Percentiles rank a stretch among this genome's conserved stretches.
Evolutionary conservation across 2,797 vertebrate genomes (phyloP).

Genomic region (Pangasius larnaudii): DNA sequence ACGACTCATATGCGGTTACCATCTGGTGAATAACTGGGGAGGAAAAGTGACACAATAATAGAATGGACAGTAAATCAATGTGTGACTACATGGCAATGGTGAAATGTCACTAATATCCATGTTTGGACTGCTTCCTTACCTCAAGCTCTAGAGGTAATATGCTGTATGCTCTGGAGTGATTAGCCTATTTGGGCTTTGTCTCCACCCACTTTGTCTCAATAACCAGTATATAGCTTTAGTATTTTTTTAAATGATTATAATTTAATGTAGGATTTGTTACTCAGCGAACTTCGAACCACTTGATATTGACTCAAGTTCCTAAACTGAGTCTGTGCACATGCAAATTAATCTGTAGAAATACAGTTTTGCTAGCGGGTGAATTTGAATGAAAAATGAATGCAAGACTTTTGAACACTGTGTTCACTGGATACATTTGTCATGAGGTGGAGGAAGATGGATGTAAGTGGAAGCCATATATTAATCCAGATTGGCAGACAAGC

Average conservation of each 20-base stretch:
- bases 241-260: not conserved
- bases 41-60: not conserved
- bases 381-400: not conserved
- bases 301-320: not conserved
- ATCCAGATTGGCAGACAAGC: not conserved
- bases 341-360: constrained; percentile 5
- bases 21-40: not conserved
- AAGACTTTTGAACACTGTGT: not conserved
- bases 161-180: not conserved
- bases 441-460: not conserved
- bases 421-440: not conserved
- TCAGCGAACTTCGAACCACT: not conserved
- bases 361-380: constrained; percentile 15
- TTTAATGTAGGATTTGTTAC: not conserved
- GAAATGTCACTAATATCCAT: not conserved
- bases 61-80: not conserved
- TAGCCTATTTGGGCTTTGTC: not conserved
- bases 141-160: not conserved
- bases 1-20: not conserved
- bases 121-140: not conserved
- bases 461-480: not conserved
- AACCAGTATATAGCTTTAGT: not conserved
- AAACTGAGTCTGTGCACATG: not conserved
- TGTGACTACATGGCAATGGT: not conserved
- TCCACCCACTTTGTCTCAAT: not conserved